Percentiles rank a stretch among this genome's conserved stretches.
Evolutionary conservation across 1,140 invertebrate species (phyloP).

Genomic region (Drosophila bifasciata): DNA sequence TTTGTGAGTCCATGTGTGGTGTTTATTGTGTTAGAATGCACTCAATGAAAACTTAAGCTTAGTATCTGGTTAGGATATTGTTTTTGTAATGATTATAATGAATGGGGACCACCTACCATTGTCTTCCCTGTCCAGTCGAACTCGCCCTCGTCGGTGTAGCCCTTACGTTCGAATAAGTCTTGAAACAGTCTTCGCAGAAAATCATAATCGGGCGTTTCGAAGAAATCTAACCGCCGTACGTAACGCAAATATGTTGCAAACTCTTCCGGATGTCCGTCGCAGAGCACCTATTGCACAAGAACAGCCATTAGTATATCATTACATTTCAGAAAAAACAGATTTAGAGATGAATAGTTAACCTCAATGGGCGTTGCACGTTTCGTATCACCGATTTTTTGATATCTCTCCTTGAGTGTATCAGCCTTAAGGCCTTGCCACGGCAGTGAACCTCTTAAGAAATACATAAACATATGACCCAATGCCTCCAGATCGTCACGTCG

Average conservation of each 20-base stretch:
- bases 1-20: slow-evolving; percentile 4
- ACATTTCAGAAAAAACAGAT: not conserved
- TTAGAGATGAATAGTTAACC: slow-evolving; percentile 69
- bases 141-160: slow-evolving; percentile 96
- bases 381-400: slow-evolving; percentile 99
- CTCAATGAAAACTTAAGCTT: too few species aligned
- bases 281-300: slow-evolving; percentile 87
- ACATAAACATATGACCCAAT: slow-evolving; percentile 99
- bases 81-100: not conserved
- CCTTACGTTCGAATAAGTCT: slow-evolving; percentile 96
- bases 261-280: slow-evolving; percentile 98
- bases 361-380: slow-evolving; percentile 99
- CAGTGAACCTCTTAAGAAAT: slow-evolving; percentile 98
- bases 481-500: slow-evolving; percentile 99
- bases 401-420: slow-evolving; percentile 99
- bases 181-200: slow-evolving; percentile 97
- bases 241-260: slow-evolving; percentile 99
- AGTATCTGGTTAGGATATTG: slow-evolving; percentile 1
- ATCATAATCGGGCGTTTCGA: slow-evolving; percentile 99
- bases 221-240: slow-evolving; percentile 98
- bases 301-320: not conserved
- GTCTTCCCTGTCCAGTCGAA: slow-evolving; percentile 99
- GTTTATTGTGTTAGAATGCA: not conserved
- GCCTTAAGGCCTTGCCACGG: slow-evolving; percentile 99
- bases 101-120: slow-evolving; percentile 87